These are phyloP conservation scores for Menidia menidia DNA, from an alignment of 2,797 vertebrate species.

Conservation along the genomic window DNA sequence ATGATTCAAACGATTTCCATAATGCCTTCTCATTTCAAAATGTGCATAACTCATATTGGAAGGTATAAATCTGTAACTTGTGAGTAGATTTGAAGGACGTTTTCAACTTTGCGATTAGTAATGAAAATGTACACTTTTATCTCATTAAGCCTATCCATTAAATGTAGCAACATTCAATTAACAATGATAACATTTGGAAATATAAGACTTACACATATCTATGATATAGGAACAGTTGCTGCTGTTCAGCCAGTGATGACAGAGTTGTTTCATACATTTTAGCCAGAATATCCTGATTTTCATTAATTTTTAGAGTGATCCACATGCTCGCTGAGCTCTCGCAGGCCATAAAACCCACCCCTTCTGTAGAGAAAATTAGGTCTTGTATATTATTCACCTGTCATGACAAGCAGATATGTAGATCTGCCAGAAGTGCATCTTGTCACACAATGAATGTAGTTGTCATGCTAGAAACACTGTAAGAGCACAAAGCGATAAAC, in stretches of 20 bases:
- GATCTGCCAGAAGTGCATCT: constrained; percentile 44
- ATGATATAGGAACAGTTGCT: constrained; percentile 13
- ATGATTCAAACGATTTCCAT: constrained; percentile 22
- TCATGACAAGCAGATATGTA: constrained; percentile 41
- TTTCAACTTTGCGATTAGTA: constrained; percentile 18
- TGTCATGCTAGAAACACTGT: constrained; percentile 40
- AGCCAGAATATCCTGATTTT: constrained; percentile 47
- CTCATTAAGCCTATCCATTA: constrained; percentile 10
- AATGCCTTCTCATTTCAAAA: constrained; percentile 35
- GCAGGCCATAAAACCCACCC: constrained; percentile 14
- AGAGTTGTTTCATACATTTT: constrained; percentile 65
- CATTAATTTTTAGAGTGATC: constrained; percentile 1
- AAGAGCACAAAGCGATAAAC: constrained; percentile 36
- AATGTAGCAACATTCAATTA: neutral
- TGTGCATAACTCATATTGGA: constrained; percentile 15
- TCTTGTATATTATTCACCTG: constrained; percentile 53
- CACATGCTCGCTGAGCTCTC: constrained; percentile 5
- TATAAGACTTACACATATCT: neutral
- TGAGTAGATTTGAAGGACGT: constrained; percentile 38
- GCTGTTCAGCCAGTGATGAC: constrained; percentile 39
- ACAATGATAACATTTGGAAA: constrained; percentile 6
- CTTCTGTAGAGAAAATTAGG: constrained; percentile 14
- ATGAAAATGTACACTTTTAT: constrained; percentile 7
- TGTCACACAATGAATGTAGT: constrained; percentile 48
- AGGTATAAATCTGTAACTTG: constrained; percentile 36